Conservation (phyloP, 2,888 invertebrate species). For the Drosophila flavopinicola region DNA sequence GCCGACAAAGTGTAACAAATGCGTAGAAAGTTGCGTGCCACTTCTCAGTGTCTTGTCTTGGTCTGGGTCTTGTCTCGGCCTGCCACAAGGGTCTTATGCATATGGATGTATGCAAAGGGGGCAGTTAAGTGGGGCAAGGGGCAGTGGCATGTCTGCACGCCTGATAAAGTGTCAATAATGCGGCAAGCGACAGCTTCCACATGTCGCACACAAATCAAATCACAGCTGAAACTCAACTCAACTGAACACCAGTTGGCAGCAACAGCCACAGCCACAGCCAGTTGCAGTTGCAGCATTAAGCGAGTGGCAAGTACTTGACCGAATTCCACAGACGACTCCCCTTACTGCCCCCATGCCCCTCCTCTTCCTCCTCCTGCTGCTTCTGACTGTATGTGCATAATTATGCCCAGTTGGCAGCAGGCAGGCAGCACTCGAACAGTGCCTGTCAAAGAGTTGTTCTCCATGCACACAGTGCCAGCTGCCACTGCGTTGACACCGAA, state of each 20-base stretch:
- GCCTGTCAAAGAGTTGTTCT: slow-evolving; percentile 50
- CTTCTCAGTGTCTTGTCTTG: slow-evolving; percentile 13
- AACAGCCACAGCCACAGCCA: no score
- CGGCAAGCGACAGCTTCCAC: slow-evolving; percentile 73
- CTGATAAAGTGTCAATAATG: slow-evolving; percentile 78
- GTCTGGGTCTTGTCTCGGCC: no score
- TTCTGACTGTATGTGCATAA: slow-evolving; percentile 61
- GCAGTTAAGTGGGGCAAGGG: neutral
- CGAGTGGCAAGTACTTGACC: slow-evolving; percentile 76
- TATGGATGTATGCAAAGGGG: slow-evolving; percentile 36
- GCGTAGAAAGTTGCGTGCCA: slow-evolving; percentile 68
- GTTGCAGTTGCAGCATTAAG: slow-evolving; percentile 44
- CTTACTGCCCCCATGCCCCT: no score
- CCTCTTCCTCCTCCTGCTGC: no score
- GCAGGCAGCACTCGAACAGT: slow-evolving; percentile 45
- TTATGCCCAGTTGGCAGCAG: slow-evolving; percentile 61
- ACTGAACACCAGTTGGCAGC: slow-evolving; percentile 37
- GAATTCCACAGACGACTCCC: slow-evolving; percentile 59
- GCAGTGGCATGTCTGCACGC: slow-evolving; percentile 19
- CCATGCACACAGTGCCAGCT: slow-evolving; percentile 35
- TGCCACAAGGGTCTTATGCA: slow-evolving; percentile 42
- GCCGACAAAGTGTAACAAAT: slow-evolving; percentile 72
- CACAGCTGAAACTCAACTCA: no score
- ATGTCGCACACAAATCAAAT: slow-evolving; percentile 74
- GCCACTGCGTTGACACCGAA: slow-evolving; percentile 49